Percentiles rank a stretch among this genome's conserved stretches.
phyloP scores from a whole-genome alignment of 2,797 vertebrate genomes.

The Pangasius mekongensis region DNA sequence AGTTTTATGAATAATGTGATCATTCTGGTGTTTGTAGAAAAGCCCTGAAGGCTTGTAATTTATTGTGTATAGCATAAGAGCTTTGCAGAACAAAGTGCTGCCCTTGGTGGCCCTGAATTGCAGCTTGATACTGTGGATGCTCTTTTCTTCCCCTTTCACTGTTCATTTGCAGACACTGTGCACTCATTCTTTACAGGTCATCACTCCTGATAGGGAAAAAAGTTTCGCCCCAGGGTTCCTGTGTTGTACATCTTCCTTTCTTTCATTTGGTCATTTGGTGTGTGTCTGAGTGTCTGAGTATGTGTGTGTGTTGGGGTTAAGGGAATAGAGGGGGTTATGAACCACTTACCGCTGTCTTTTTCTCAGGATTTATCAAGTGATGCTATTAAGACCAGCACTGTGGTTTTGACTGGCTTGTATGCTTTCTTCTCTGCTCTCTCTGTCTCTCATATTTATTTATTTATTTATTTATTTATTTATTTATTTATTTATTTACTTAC shows the following conservation, averaged over 20 bases:
- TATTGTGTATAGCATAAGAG: constrained; percentile 15
- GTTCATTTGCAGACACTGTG: constrained; percentile 61
- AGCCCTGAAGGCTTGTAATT: constrained; percentile 17
- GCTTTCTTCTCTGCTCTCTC: constrained; percentile 24
- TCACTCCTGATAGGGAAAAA: constrained; percentile 65
- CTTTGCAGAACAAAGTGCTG: constrained; percentile 36
- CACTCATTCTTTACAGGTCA: constrained; percentile 72
- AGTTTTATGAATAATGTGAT: neutral
- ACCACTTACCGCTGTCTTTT: constrained; percentile 69
- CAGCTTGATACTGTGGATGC: constrained; percentile 38
- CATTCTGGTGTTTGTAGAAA: constrained; percentile 13
- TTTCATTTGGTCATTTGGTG: constrained; percentile 17
- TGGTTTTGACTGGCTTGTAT: constrained; percentile 63
- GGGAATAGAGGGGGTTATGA: constrained; percentile 65
- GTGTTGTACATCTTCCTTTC: constrained; percentile 45
- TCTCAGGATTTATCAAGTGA: constrained; percentile 64
- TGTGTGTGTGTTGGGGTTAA: neutral
- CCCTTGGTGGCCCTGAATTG: constrained; percentile 25
- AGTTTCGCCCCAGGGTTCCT: constrained; percentile 58
- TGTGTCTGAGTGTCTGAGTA: constrained; percentile 25
- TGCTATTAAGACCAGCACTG: constrained; percentile 65
- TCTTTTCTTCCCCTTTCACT: constrained; percentile 49
- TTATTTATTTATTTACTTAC: no score
- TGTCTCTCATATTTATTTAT: constrained; percentile 13
- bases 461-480: no score